Conservation (phyloP, 2,113 vertebrate genomes). For the Ellobius talpinus region DNA sequence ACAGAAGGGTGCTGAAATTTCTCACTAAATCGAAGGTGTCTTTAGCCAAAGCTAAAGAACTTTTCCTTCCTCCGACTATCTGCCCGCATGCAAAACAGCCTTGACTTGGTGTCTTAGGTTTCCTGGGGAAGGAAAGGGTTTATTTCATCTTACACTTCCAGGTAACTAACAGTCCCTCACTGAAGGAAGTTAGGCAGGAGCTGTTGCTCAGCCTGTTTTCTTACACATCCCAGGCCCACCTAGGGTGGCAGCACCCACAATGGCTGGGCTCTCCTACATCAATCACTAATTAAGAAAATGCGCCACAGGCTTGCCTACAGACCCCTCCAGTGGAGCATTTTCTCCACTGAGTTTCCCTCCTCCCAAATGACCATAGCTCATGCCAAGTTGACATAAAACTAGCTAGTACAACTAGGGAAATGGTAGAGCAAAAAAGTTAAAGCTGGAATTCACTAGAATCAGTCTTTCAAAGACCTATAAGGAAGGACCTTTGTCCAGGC, state of each 20-base stretch:
- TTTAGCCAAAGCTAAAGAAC: neutral
- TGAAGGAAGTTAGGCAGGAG: neutral
- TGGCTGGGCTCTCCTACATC: neutral
- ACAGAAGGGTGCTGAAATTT: neutral
- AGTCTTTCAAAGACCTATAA: neutral
- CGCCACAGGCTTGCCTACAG: neutral
- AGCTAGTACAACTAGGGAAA: neutral
- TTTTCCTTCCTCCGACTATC: neutral
- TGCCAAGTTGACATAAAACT: neutral
- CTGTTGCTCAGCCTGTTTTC: neutral
- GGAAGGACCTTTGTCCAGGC: neutral
- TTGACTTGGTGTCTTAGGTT: neutral
- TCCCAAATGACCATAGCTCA: neutral
- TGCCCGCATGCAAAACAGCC: neutral
- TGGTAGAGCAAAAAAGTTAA: neutral
- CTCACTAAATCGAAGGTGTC: neutral
- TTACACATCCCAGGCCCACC: neutral
- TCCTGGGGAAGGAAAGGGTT: neutral
- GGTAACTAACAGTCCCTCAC: neutral
- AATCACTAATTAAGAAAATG: neutral
- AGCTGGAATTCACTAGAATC: neutral
- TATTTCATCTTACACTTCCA: neutral
- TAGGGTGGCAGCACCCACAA: neutral
- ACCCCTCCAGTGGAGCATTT: neutral
- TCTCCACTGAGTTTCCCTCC: neutral